Evolutionary conservation across 2,797 vertebrate species (phyloP), one percentile per base, ranked within the genome.

Genomic region (Nyctalus aviator): DNA sequence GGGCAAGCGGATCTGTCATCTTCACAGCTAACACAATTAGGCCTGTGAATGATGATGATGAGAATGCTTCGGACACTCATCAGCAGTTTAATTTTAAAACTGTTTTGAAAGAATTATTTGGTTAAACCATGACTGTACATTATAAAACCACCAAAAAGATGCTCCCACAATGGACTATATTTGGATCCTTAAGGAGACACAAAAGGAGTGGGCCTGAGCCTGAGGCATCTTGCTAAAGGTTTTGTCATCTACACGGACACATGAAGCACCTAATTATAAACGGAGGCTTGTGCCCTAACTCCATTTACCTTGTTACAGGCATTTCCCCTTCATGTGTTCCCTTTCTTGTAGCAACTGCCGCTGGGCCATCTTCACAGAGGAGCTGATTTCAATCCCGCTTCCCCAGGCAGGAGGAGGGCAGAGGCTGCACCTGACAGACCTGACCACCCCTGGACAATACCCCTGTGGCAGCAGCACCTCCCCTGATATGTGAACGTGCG

Each of bases 11-110:
- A 50, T 84, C 87, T 94, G 57, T 84, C 68, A 75, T 55, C 75
- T 86, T 94, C 55, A 93, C 72, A 86, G 84, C 17, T 85, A 81
- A 95, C 77, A 79, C 41, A 53, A 91, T 96, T 62, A 95, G 73
- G 44, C 30, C 30, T 2, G 41, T 0, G 9, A 73, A 20, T 53
- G 53, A 68, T 89, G 87, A 68, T 46, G 27, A 82, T 13, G 15
- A 89, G 93, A 81, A 35, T 0, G 37, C 46, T 72, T 25, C 4
- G 41, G 37, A 92, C 96, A 93, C 27, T 37, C 35, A 35, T 30
- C 57, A 75, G 83, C 27, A 21, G 23, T 91, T 73, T 62, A 78
- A 57, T 55, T 90, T 62, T 79, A 73, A 62, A 95, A 66, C 78
- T 91, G 0, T 71, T 68, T 93, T 88, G 20, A 86, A 82, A 97